These are phyloP conservation scores for Sinella curviseta DNA, from an alignment of 1,140 invertebrate species.

Conservation along the genomic window DNA sequence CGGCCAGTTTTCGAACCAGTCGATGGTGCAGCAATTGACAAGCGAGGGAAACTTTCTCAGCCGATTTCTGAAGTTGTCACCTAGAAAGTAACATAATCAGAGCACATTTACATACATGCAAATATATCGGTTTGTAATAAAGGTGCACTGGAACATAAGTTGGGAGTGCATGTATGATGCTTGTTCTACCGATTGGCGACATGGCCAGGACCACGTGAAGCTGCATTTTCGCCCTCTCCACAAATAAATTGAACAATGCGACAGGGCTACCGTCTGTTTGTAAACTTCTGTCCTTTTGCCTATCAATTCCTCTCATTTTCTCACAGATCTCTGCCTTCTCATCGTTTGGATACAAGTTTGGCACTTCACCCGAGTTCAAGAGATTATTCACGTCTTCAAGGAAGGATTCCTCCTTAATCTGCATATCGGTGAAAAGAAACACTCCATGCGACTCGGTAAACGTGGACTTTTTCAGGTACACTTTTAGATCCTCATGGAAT, in stretches of 20 bases:
- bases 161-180: too few relatives aligned
- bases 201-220: constrained; percentile 89
- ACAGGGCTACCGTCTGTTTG: constrained; percentile 72
- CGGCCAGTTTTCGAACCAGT: constrained; percentile 90
- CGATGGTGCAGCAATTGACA: constrained; percentile 94
- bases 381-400: constrained; percentile 93
- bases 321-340: constrained; percentile 91
- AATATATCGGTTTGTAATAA: too few relatives aligned
- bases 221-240: constrained; percentile 85
- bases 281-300: constrained; percentile 81
- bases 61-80: constrained; percentile 77
- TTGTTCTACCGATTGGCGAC: constrained; percentile 91
- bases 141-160: too few relatives aligned
- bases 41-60: constrained; percentile 91
- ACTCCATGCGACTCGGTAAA: constrained; percentile 82
- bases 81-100: too few relatives aligned
- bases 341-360: constrained; percentile 83
- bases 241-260: constrained; percentile 90
- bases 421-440: constrained; percentile 86
- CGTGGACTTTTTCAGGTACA: constrained; percentile 75
- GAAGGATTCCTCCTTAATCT: constrained; percentile 92
- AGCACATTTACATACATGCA: constrained; percentile 32
- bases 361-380: constrained; percentile 89
- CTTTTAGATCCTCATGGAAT: constrained; percentile 89
- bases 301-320: constrained; percentile 88